Conservation (phyloP, 2,797 vertebrate species). For the Novumbra hubbsi region DNA sequence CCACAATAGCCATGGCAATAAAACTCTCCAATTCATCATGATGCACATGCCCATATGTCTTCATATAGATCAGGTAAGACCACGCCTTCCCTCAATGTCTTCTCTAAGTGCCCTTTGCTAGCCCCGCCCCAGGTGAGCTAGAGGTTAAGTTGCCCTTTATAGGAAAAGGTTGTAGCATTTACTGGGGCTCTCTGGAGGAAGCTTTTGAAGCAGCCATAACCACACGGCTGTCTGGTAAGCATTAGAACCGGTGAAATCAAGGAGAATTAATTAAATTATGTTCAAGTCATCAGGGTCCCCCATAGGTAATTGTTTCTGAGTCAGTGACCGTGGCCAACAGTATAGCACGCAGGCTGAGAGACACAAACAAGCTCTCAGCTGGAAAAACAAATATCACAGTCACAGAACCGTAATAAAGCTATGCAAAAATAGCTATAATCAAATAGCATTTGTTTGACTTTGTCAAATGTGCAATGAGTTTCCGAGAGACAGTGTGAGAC, state of each 20-base stretch:
- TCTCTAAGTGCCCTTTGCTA: conserved; percentile 17
- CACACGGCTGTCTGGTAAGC: conserved; percentile 51
- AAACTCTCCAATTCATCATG: not conserved
- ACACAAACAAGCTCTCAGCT: conserved; percentile 67
- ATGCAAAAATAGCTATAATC: conserved; percentile 58
- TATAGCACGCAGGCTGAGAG: conserved; percentile 62
- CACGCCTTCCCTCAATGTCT: not conserved
- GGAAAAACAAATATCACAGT: conserved; percentile 53
- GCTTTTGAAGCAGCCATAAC: conserved; percentile 1
- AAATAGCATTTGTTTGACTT: conserved; percentile 33
- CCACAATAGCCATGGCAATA: not conserved
- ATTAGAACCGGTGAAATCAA: conserved; percentile 77
- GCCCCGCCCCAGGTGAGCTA: not conserved
- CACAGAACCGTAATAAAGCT: conserved; percentile 40
- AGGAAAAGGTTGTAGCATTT: not conserved
- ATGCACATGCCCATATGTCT: conserved; percentile 12
- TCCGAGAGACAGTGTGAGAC: conserved; percentile 8
- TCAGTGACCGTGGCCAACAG: conserved; percentile 69
- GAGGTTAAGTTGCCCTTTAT: not conserved
- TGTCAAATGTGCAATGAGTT: conserved; percentile 33
- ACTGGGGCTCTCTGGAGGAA: not conserved
- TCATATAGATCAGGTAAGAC: conserved; percentile 3
- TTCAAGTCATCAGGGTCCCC: conserved; percentile 72
- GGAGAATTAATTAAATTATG: conserved; percentile 78
- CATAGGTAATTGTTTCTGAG: conserved; percentile 76